A percentile compares a stretch with the other conserved stretches of the same genome.
Evolutionary conservation across 2,888 invertebrate species (phyloP).

Genomic region (Drosophila subquinaria): DNA sequence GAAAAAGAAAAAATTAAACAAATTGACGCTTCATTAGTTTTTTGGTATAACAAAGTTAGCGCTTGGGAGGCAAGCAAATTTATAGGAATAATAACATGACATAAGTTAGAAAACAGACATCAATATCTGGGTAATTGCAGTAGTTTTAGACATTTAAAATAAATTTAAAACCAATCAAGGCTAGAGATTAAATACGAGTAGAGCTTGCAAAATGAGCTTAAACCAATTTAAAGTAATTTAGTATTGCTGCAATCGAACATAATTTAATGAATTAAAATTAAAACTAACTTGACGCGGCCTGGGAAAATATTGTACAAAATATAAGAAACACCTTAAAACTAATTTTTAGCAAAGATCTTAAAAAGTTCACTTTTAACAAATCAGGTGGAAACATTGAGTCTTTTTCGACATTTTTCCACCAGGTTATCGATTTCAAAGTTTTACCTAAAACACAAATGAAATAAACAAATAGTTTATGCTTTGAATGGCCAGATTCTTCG

Average conservation of each 20-base stretch:
- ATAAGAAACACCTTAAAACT: too few relatives aligned
- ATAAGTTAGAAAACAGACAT: background rate
- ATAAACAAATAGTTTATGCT: too few relatives aligned
- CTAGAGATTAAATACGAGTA: background rate
- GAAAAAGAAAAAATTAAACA: constrained; percentile 37
- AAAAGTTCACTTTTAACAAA: too few relatives aligned
- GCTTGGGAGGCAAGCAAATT: background rate
- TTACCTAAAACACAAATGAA: too few relatives aligned
- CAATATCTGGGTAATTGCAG: background rate
- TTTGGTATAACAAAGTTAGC: constrained; percentile 37
- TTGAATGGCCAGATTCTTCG: too few relatives aligned
- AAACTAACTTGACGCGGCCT: background rate
- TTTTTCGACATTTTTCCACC: background rate
- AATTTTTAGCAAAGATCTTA: too few relatives aligned
- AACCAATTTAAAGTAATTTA: background rate
- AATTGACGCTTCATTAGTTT: constrained; percentile 71
- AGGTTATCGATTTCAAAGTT: too few relatives aligned
- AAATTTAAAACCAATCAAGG: background rate
- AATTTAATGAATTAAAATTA: background rate
- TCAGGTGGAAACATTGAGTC: too few relatives aligned
- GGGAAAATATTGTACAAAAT: background rate
- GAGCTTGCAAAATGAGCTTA: background rate
- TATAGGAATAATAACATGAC: background rate
- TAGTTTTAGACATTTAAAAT: background rate
- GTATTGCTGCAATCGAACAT: background rate